Evolutionary conservation across 2,888 invertebrate species (phyloP), one percentile per base, ranked within the genome.

Genomic region (Caenorhabditis angaria): DNA sequence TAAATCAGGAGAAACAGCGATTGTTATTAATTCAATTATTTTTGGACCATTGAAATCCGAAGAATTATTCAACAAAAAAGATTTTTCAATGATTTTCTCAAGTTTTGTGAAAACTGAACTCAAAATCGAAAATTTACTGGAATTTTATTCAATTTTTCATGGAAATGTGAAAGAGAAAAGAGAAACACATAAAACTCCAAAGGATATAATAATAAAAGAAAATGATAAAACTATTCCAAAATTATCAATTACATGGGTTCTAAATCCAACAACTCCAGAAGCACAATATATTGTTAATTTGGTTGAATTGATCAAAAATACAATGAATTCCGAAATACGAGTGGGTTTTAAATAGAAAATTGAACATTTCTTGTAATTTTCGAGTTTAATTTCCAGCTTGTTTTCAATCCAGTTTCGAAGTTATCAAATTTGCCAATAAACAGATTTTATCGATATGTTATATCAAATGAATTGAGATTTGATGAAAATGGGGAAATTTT

Each of bases 351-450:
- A 4, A 35, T 27, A 12, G 25, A 47, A 32, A 24, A 25, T 25
- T 22, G n/a, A 22, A 35, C 22, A n/a, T 22, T 25, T 58, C 3
- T 25, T n/a, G 4, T 1, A 59, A 18, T 8, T 12, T 48, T 22
- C n/a, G n/a, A n/a, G n/a, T 56, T 28, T 20, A 24, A 51, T 25
- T 20, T 59, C 6, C 29, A 68, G 50, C 55, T 99, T 27, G 94
- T 93, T 88, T 90, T 99, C 83, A 97, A 97, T 88, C 94, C 95
- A 76, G 92, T 93, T 54, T 93, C 94, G 77, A 96, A 97, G 88
- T 94, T 97, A 88, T 96, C 96, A 53, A 97, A 97, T 87, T 94
- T 99, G 93, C 99, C 99, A 0, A 90, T 99, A 1, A 97, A 97
- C 88, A 94, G 94, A 87, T 97, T 95, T 89, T 97, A 95, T 90